Conservation (phyloP, 2,888 invertebrate species). For the Latrodectus elegans region DNA sequence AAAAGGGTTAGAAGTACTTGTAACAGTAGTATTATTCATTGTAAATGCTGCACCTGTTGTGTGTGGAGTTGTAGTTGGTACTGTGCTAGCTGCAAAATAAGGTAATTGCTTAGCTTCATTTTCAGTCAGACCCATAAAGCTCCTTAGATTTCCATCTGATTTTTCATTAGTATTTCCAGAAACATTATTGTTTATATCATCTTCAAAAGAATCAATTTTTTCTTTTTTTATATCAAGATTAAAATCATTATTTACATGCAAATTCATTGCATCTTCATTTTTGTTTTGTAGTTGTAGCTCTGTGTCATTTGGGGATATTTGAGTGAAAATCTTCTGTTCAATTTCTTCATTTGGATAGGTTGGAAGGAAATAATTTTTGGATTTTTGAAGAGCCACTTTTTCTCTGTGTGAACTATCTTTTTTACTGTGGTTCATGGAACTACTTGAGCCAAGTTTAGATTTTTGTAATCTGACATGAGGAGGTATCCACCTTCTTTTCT, state of each 20-base stretch:
- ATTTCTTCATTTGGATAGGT: slow-evolving; percentile 58
- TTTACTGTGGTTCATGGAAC: slow-evolving; percentile 9
- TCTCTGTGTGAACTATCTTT: slow-evolving; percentile 13
- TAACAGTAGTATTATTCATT: slow-evolving; percentile 20
- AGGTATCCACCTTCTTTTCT: slow-evolving; percentile 63
- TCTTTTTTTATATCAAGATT: slow-evolving; percentile 60
- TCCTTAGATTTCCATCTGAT: slow-evolving; percentile 23
- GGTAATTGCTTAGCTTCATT: slow-evolving; percentile 51
- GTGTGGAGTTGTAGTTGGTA: slow-evolving; percentile 24
- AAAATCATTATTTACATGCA: slow-evolving; percentile 37
- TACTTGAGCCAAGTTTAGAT: slow-evolving; percentile 42
- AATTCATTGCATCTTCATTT: slow-evolving; percentile 31
- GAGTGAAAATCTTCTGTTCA: slow-evolving; percentile 45
- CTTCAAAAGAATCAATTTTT: slow-evolving; percentile 51
- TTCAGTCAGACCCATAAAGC: slow-evolving; percentile 28
- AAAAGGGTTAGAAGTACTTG: slow-evolving; percentile 47
- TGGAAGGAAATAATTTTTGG: slow-evolving; percentile 34
- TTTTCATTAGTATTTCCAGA: slow-evolving; percentile 21
- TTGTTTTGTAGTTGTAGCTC: slow-evolving; percentile 21
- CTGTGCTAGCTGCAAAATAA: slow-evolving; percentile 23
- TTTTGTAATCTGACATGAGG: slow-evolving; percentile 57
- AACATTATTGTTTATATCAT: slow-evolving; percentile 62
- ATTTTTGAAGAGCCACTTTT: slow-evolving; percentile 1
- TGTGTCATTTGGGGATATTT: slow-evolving; percentile 22
- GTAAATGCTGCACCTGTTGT: slow-evolving; percentile 37